A percentile compares a stretch with the other conserved stretches of the same genome.
These are phyloP conservation scores for Erynnis tages DNA, from an alignment of 2,888 invertebrate species.

Conservation along the genomic window DNA sequence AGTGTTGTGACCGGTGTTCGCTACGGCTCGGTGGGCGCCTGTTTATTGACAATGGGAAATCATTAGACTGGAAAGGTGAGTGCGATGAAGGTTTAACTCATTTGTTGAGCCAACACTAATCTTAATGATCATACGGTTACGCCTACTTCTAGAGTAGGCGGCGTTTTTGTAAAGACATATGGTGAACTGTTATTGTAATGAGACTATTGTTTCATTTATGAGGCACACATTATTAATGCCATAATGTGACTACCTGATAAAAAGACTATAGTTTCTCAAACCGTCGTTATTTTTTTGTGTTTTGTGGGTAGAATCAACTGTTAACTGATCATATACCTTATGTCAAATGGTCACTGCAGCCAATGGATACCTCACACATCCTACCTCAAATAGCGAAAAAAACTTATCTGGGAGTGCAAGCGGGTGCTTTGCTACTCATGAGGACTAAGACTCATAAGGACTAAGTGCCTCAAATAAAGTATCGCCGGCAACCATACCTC, in stretches of 20 bases:
- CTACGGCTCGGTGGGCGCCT: constrained; percentile 55
- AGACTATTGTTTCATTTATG: constrained; percentile 8
- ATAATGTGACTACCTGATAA: neutral
- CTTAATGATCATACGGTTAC: constrained; percentile 20
- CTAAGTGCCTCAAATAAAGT: too few relatives aligned
- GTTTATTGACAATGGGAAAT: constrained; percentile 73
- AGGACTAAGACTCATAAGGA: too few relatives aligned
- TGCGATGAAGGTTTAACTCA: constrained; percentile 48
- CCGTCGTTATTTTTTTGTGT: too few relatives aligned
- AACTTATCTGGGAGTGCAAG: too few relatives aligned
- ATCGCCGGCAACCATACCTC: too few relatives aligned
- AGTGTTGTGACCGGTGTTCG: constrained; percentile 71
- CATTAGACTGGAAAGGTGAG: constrained; percentile 78
- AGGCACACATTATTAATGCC: neutral
- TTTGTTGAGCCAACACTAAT: constrained; percentile 51
- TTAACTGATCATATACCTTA: too few relatives aligned
- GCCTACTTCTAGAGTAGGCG: constrained; percentile 25
- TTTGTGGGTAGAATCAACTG: too few relatives aligned
- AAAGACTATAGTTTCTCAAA: too few relatives aligned
- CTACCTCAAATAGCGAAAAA: too few relatives aligned
- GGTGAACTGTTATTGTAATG: constrained; percentile 10
- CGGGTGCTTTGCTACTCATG: too few relatives aligned
- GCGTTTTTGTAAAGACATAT: constrained; percentile 17
- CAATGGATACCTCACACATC: too few relatives aligned
- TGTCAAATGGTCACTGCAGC: too few relatives aligned